These are phyloP conservation scores for Myiopsitta monachus DNA, from an alignment of 2,113 vertebrate species.

Conservation along the genomic window DNA sequence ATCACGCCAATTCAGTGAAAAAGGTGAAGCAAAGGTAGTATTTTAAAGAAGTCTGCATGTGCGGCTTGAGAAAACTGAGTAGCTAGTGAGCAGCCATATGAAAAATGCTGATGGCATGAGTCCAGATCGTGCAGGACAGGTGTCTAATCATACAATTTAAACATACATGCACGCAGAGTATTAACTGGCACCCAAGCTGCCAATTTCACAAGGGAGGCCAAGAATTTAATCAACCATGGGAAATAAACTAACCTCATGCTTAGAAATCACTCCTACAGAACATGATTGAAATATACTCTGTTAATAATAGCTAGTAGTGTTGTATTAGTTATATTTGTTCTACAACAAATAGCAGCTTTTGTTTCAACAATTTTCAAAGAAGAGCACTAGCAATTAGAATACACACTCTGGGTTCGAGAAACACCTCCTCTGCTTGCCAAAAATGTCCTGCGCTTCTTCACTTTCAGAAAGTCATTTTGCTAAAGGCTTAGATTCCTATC, in stretches of 20 bases:
- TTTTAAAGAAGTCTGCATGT: background rate
- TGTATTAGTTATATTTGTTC: background rate
- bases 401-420: background rate
- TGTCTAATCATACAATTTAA: conserved; percentile 53
- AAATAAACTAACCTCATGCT: conserved; percentile 17
- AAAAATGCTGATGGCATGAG: background rate
- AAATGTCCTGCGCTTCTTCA: background rate
- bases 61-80: background rate
- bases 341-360: background rate
- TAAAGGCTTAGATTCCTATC: background rate
- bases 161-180: conserved; percentile 10
- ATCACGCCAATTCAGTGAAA: background rate
- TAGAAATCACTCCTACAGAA: background rate
- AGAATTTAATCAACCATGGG: conserved; percentile 52
- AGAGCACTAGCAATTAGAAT: background rate
- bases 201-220: conserved; percentile 53
- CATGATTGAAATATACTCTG: background rate
- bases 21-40: background rate
- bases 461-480: background rate
- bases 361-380: background rate
- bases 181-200: conserved; percentile 47
- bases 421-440: background rate
- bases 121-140: conserved; percentile 46
- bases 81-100: background rate
- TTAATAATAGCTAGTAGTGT: background rate